These are phyloP conservation scores for Dolichomitus sp. DNA, from an alignment of 2,888 invertebrate species.

Conservation along the genomic window DNA sequence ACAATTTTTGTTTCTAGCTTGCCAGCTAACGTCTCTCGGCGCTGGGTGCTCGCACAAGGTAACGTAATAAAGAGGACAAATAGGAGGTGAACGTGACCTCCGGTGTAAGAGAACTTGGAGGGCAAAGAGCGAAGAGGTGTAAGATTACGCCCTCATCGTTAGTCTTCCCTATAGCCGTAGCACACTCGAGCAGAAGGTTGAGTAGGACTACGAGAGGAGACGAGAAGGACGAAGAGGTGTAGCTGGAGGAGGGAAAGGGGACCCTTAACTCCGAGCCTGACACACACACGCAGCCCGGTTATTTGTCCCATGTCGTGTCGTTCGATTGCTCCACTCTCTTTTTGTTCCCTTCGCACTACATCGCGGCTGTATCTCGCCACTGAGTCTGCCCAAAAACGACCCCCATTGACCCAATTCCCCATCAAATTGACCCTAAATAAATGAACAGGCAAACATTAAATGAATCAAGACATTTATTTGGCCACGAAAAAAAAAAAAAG, in stretches of 20 bases:
- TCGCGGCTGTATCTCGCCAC: slow-evolving; percentile 67
- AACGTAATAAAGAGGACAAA: slow-evolving; percentile 82
- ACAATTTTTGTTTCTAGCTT: slow-evolving; percentile 49
- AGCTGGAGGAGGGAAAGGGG: slow-evolving; percentile 22
- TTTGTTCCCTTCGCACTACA: slow-evolving; percentile 73
- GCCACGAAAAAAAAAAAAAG: slow-evolving; percentile 75
- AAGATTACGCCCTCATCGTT: slow-evolving; percentile 83
- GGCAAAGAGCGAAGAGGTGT: slow-evolving; percentile 77
- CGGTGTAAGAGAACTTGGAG: slow-evolving; percentile 52
- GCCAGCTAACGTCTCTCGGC: slow-evolving; percentile 11
- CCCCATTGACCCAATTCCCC: slow-evolving; percentile 83
- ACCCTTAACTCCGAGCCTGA: slow-evolving; percentile 39
- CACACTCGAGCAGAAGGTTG: slow-evolving; percentile 62
- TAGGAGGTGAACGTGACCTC: slow-evolving; percentile 77
- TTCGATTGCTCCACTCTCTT: slow-evolving; percentile 72
- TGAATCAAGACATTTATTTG: slow-evolving; percentile 83
- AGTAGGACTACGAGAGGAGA: slow-evolving; percentile 28
- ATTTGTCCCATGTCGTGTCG: slow-evolving; percentile 80
- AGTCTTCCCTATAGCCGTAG: slow-evolving; percentile 58
- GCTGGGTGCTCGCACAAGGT: slow-evolving; percentile 57
- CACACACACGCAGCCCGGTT: slow-evolving; percentile 66
- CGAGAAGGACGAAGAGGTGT: slow-evolving; percentile 22
- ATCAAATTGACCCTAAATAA: slow-evolving; percentile 81
- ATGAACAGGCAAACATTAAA: slow-evolving; percentile 79
- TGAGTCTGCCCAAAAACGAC: slow-evolving; percentile 68